Conservation (phyloP, 2,797 vertebrate species). For the Mionectes olivaceus region DNA sequence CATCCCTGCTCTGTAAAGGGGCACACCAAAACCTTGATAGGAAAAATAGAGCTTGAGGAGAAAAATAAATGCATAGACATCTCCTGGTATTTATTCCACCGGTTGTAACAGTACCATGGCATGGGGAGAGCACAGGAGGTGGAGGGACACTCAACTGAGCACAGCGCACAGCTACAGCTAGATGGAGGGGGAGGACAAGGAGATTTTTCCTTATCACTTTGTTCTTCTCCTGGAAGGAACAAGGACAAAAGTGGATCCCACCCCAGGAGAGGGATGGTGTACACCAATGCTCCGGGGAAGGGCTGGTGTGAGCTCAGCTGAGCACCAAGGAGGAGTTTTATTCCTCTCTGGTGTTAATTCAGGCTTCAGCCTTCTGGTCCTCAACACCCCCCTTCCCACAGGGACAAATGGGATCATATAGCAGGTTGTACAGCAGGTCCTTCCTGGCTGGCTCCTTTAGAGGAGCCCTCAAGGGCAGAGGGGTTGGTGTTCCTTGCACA, state of each 20-base stretch:
- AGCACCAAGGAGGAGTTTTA: not conserved
- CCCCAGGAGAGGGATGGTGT: not conserved
- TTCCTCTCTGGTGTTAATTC: not conserved
- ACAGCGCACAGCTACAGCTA: constrained; percentile 43
- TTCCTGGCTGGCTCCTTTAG: not conserved
- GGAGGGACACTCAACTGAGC: not conserved
- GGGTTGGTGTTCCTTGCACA: not conserved
- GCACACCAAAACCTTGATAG: not conserved
- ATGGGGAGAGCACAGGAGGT: constrained; percentile 1
- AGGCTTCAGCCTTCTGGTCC: not conserved
- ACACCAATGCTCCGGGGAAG: accelerated
- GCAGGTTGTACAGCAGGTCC: not conserved
- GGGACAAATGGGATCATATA: not conserved
- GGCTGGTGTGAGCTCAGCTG: not conserved
- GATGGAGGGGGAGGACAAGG: not conserved
- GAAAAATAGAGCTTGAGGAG: not conserved
- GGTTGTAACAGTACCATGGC: constrained; percentile 25
- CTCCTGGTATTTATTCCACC: constrained; percentile 72
- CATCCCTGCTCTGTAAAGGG: not conserved
- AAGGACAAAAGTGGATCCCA: not conserved
- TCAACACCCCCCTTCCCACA: not conserved
- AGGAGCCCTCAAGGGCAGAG: not conserved
- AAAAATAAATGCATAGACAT: constrained; percentile 62
- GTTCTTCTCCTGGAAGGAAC: not conserved
- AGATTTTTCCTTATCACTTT: not conserved